Base-by-base conservation (phyloP, 1,140 invertebrate genomes). In the Pseudoatta argentina region DNA sequence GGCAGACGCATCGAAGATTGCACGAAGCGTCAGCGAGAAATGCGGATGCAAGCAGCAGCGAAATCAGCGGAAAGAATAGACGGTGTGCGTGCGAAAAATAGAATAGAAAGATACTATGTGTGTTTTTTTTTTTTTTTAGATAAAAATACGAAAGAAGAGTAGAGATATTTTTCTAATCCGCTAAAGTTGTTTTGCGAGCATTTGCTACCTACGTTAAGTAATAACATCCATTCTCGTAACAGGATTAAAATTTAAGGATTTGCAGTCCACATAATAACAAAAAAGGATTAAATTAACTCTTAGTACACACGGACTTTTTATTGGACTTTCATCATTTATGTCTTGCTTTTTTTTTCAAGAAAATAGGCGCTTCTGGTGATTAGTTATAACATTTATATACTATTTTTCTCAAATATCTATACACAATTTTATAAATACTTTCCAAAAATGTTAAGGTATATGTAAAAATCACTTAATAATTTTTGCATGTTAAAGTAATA, bases 11-110 rank as follows among this genome's bases (percentile, higher is more conserved):
- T 14, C 34, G 51, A 55, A 73, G 55, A 71, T 34, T 27, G 69
- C 24, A 44, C 27, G 55, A 83, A 82, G 39, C 79, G 55, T 61
- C 44, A 83, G 57, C 79, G 53, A 72, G 64, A 57, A 57, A 53
- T 67, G 63, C 44, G 39, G 14, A 21, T 51, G 39, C 79, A 61
- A 75, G 18, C 48, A 21, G 53, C 67, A n/a, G 39, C 18, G 24
- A 51, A 48, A 59, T 48, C 7, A 66, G 27, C 24, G 18, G 16
- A 44, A 53, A 27, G 12, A 34, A 69, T 67, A 18, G 34, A 27
- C 27, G 30, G 14, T 12, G 14, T 53, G 30, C 64, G 64, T 81
- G 48, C 30, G 14, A 48, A 0, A 79, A 79, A 48, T 10, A 6
- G 6, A 24, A 39, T 24, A 8, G 14, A 67, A 63, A 53, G 21